Percentiles rank a stretch among this genome's conserved stretches.
Conservation (phyloP, 2,113 vertebrate species). For the Charina bottae region DNA sequence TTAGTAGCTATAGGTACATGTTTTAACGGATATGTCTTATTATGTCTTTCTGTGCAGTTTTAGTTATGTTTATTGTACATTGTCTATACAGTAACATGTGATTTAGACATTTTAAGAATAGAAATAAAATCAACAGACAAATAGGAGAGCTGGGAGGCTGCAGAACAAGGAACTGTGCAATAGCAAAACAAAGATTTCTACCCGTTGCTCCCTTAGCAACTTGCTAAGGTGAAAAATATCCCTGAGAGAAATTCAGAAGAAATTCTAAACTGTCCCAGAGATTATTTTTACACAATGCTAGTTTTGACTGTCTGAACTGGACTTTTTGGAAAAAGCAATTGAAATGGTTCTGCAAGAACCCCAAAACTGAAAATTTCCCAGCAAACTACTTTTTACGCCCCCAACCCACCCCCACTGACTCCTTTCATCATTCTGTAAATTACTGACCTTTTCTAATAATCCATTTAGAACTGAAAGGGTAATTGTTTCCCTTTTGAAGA, state of each 20-base stretch:
- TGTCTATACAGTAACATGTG: too few relatives aligned
- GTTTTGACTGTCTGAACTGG: not conserved
- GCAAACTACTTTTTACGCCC: slow-evolving; percentile 1
- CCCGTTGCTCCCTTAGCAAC: too few relatives aligned
- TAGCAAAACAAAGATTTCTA: too few relatives aligned
- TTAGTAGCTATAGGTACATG: too few relatives aligned
- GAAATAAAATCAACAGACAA: too few relatives aligned
- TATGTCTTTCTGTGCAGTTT: too few relatives aligned
- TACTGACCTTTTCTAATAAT: slow-evolving; percentile 20
- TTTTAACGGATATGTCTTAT: too few relatives aligned
- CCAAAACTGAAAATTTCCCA: not conserved
- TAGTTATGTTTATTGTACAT: too few relatives aligned
- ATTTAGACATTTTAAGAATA: too few relatives aligned
- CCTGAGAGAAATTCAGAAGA: not conserved
- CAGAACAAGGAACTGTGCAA: too few relatives aligned
- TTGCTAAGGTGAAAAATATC: not conserved
- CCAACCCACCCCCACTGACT: not conserved
- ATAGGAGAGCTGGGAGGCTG: too few relatives aligned
- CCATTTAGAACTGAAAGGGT: slow-evolving; percentile 36
- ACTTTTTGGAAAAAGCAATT: too few relatives aligned
- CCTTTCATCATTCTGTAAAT: not conserved
- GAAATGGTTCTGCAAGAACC: not conserved
- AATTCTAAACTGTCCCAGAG: not conserved
- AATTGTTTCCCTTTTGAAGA: slow-evolving; percentile 52
- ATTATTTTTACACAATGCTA: not conserved